These are phyloP conservation scores for Psephotus haematonotus DNA, from an alignment of 2,113 vertebrate genomes.

Conservation along the genomic window DNA sequence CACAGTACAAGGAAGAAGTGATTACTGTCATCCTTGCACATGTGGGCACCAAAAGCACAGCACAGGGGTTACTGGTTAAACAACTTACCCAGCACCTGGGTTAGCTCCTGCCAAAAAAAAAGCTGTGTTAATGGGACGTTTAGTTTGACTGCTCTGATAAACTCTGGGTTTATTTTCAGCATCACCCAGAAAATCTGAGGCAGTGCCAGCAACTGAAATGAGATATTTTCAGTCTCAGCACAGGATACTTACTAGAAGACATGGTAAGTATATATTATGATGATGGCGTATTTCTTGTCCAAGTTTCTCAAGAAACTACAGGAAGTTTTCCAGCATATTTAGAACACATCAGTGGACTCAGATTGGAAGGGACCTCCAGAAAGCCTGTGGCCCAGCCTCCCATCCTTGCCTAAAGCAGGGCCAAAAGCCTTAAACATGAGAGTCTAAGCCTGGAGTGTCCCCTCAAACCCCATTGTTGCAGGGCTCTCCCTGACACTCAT, in stretches of 20 bases:
- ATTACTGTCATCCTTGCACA: not conserved
- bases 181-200: not conserved
- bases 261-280: not conserved
- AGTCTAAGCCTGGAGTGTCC: not conserved
- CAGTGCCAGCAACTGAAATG: not conserved
- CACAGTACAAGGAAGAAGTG: not conserved
- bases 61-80: not conserved
- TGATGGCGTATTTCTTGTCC: not conserved
- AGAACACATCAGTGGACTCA: not conserved
- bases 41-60: not conserved
- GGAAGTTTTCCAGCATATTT: not conserved
- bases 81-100: not conserved
- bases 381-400: fast-evolving
- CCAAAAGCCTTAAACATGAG: not conserved
- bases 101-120: not conserved
- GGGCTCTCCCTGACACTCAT: not conserved
- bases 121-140: not conserved
- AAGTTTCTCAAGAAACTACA: not conserved
- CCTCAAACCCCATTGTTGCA: not conserved
- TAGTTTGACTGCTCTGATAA: not conserved
- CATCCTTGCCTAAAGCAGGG: not conserved
- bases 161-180: not conserved
- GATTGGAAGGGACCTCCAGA: not conserved
- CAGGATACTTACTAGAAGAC: not conserved
- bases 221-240: not conserved